Conservation (phyloP, 2,113 vertebrate species). For the Gambusia affinis region DNA sequence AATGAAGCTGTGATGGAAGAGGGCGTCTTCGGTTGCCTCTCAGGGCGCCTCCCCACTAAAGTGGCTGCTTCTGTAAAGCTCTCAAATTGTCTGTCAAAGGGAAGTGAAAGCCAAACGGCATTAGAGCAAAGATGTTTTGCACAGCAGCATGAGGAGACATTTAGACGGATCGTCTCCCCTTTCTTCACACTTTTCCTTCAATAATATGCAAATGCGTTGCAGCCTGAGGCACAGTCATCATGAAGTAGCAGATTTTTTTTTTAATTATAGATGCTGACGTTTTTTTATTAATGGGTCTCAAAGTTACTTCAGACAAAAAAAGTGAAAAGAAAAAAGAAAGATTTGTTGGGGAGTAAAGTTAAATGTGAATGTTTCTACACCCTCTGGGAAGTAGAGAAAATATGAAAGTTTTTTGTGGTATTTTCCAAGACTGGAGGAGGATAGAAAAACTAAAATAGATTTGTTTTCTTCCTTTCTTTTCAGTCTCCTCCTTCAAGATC, state of each 20-base stretch:
- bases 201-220: slow-evolving; percentile 19
- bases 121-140: not conserved
- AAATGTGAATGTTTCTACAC: not conserved
- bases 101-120: too few relatives aligned
- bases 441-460: not conserved
- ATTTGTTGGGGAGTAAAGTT: slow-evolving; percentile 4
- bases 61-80: not conserved
- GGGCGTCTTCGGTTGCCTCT: not conserved
- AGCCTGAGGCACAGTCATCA: slow-evolving; percentile 16
- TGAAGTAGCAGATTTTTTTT: slow-evolving; percentile 1
- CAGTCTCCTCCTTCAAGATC: not conserved
- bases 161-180: not conserved
- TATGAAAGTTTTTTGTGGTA: not conserved
- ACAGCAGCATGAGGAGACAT: not conserved
- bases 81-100: not conserved
- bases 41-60: not conserved
- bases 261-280: slow-evolving; percentile 50
- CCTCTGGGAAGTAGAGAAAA: not conserved
- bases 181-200: not conserved
- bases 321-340: not conserved
- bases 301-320: slow-evolving; percentile 3
- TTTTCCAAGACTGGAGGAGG: not conserved
- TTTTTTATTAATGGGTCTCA: slow-evolving; percentile 35
- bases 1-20: not conserved
- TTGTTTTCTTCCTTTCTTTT: not conserved